Evolutionary conservation across 2,888 invertebrate genomes (phyloP).

Genomic region (Digitonthophagus gazella): DNA sequence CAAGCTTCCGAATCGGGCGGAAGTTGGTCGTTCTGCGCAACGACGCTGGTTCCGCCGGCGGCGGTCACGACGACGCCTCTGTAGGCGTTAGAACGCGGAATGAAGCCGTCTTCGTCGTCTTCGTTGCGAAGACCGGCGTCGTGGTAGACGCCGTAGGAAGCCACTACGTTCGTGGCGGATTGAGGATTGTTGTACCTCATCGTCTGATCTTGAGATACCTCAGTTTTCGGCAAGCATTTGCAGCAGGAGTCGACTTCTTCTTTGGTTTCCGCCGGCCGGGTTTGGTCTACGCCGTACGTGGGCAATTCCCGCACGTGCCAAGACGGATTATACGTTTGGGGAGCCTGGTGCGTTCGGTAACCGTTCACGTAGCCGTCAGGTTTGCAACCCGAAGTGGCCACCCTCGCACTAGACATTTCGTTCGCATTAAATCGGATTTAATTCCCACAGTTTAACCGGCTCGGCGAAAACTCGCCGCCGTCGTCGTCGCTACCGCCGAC

Average conservation of each 20-base stretch:
- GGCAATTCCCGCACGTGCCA: conserved; percentile 43
- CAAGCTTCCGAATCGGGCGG: conserved; percentile 34
- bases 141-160: conserved; percentile 51
- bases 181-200: conserved; percentile 41
- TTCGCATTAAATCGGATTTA: conserved; percentile 1
- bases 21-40: conserved; percentile 32
- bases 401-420: conserved; percentile 3
- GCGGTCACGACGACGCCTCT: conserved; percentile 49
- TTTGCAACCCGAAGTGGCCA: not conserved
- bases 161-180: conserved; percentile 46
- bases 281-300: conserved; percentile 17
- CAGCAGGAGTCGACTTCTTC: conserved; percentile 30
- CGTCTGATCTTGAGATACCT: conserved; percentile 27
- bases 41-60: conserved; percentile 45
- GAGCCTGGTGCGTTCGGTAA: conserved; percentile 30
- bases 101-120: conserved; percentile 46
- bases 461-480: not conserved
- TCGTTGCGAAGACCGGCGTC: conserved; percentile 40
- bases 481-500: not conserved
- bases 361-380: conserved; percentile 26
- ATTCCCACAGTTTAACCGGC: not conserved
- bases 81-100: conserved; percentile 41
- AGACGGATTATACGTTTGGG: conserved; percentile 44
- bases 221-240: conserved; percentile 32
- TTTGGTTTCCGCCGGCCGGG: conserved; percentile 14